Conservation (phyloP, 2,888 invertebrate species). For the Morpho deidamia region DNA sequence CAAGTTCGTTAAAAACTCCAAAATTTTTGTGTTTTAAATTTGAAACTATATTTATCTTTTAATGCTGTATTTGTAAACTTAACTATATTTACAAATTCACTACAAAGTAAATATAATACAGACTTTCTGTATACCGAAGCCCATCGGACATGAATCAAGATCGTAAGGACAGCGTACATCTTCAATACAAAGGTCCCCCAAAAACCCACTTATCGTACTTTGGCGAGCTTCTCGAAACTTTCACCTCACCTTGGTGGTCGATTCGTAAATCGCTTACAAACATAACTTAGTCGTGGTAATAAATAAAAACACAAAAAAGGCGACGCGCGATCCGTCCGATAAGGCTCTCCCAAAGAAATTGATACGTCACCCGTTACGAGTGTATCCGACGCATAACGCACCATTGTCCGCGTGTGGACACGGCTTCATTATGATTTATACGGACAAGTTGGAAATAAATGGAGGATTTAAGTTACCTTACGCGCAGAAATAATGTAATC, state of each 20-base stretch:
- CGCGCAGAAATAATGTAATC: constrained; percentile 16
- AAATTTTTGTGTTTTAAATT: no score
- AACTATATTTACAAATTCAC: no score
- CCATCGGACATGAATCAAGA: background rate
- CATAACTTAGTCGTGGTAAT: constrained; percentile 18
- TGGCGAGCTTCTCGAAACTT: constrained; percentile 7
- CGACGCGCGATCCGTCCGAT: constrained; percentile 25
- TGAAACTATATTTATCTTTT: no score
- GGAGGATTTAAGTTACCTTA: constrained; percentile 24
- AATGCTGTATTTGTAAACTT: no score
- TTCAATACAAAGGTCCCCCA: background rate
- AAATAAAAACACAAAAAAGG: constrained; percentile 27
- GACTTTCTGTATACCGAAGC: no score
- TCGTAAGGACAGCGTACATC: background rate
- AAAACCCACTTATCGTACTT: background rate
- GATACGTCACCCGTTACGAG: constrained; percentile 39
- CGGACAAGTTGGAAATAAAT: constrained; percentile 21
- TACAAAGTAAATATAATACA: no score
- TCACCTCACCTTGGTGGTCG: constrained; percentile 13
- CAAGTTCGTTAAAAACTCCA: no score
- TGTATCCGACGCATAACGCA: constrained; percentile 31
- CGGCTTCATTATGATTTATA: constrained; percentile 34
- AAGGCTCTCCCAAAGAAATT: constrained; percentile 34
- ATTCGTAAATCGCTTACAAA: constrained; percentile 20
- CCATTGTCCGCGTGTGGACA: constrained; percentile 32